These are phyloP conservation scores for Cantharis nigra DNA, from an alignment of 2,888 invertebrate species.

Conservation along the genomic window DNA sequence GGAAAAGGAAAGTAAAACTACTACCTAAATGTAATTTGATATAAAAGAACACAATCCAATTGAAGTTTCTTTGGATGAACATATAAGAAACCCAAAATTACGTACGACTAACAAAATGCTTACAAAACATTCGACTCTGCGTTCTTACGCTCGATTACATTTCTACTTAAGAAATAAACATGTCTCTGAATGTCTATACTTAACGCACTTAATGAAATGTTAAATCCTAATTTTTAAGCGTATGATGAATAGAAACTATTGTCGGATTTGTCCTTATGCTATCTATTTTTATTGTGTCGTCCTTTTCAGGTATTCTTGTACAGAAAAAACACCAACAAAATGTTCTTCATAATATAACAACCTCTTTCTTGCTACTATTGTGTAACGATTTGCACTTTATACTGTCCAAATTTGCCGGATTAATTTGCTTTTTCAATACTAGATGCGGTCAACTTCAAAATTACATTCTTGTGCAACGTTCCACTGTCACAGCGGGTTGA, in stretches of 20 bases:
- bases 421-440: slow-evolving; percentile 15
- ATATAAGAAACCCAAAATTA: slow-evolving; percentile 17
- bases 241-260: slow-evolving; percentile 25
- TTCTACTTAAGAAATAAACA: slow-evolving; percentile 34
- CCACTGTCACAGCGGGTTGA: background rate
- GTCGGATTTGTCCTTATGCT: slow-evolving; percentile 24
- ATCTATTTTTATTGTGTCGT: slow-evolving; percentile 18
- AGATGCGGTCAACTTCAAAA: background rate
- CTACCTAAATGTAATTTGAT: slow-evolving; percentile 18
- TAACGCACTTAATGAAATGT: slow-evolving; percentile 48
- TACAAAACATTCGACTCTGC: slow-evolving; percentile 26
- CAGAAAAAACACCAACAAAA: slow-evolving; percentile 18
- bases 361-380: background rate
- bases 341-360: background rate
- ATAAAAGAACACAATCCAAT: slow-evolving; percentile 22
- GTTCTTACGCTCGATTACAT: slow-evolving; percentile 34
- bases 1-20: background rate
- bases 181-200: slow-evolving; percentile 41
- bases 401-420: slow-evolving; percentile 15
- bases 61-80: background rate
- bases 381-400: slow-evolving; percentile 12
- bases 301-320: slow-evolving; percentile 22
- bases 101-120: slow-evolving; percentile 15
- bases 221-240: slow-evolving; percentile 46
- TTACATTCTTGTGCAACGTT: background rate